phyloP scores from a whole-genome alignment of 1,140 invertebrate species.

The Eriosoma lanigerum region DNA sequence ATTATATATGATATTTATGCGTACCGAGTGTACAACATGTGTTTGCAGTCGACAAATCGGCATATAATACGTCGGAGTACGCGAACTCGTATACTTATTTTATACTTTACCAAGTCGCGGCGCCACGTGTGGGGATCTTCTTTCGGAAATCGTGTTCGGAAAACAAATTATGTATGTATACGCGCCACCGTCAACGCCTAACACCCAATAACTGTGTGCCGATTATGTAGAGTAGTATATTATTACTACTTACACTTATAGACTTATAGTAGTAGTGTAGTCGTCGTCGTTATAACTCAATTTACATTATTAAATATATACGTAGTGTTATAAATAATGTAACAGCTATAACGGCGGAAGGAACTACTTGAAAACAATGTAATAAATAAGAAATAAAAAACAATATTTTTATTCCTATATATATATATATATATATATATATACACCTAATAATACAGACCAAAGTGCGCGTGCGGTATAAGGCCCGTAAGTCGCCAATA shows the following conservation, averaged over 20 bases:
- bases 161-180: constrained; percentile 7
- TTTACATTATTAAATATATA: constrained; percentile 3
- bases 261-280: too few species aligned
- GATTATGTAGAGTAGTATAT: constrained; percentile 32
- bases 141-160: background rate
- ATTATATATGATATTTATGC: too few species aligned
- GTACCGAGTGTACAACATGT: too few species aligned
- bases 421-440: constrained; percentile 1
- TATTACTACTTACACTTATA: too few species aligned
- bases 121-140: background rate
- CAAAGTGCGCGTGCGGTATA: too few species aligned
- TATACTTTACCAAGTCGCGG: background rate
- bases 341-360: background rate
- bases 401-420: background rate
- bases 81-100: background rate
- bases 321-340: constrained; percentile 21
- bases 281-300: constrained; percentile 15
- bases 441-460: too few species aligned
- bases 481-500: too few species aligned
- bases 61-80: too few species aligned
- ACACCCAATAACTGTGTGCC: constrained; percentile 3
- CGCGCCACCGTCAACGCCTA: background rate
- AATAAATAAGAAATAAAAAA: background rate
- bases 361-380: constrained; percentile 14
- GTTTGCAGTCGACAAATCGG: too few species aligned